Evolutionary conservation across 1,140 invertebrate genomes (phyloP).

Genomic region (Samia ricini): DNA sequence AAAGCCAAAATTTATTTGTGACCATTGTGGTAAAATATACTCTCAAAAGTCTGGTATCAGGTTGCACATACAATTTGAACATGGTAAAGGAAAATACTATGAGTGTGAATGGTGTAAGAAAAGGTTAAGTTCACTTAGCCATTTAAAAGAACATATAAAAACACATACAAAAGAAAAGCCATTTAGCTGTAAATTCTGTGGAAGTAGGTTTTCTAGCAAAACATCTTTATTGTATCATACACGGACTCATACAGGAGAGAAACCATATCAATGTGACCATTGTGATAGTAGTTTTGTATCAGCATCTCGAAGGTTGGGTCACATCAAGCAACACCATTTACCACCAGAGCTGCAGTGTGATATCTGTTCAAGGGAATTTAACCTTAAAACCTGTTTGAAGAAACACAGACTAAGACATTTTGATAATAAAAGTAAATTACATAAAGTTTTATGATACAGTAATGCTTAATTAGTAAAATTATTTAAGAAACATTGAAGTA

Average conservation of each 20-base stretch:
- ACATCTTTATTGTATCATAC: slow-evolving; percentile 67
- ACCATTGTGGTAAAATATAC: slow-evolving; percentile 64
- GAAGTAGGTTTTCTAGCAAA: slow-evolving; percentile 62
- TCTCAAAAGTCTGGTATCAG: slow-evolving; percentile 58
- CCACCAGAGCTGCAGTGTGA: slow-evolving; percentile 22
- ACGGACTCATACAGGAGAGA: slow-evolving; percentile 70
- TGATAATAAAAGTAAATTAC: slow-evolving; percentile 22
- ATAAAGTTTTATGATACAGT: background rate
- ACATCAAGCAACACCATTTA: slow-evolving; percentile 39
- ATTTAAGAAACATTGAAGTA: too few species aligned
- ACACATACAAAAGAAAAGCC: slow-evolving; percentile 72
- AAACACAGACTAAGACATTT: slow-evolving; percentile 28
- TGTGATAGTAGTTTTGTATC: slow-evolving; percentile 56
- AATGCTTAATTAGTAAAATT: too few species aligned
- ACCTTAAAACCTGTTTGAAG: slow-evolving; percentile 7
- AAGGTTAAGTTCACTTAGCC: slow-evolving; percentile 55
- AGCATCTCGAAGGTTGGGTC: slow-evolving; percentile 52
- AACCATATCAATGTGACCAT: slow-evolving; percentile 64
- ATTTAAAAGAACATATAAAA: slow-evolving; percentile 63
- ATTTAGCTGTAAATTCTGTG: slow-evolving; percentile 59
- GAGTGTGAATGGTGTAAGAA: slow-evolving; percentile 64
- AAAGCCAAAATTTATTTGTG: slow-evolving; percentile 52
- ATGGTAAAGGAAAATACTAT: slow-evolving; percentile 57
- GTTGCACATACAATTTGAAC: slow-evolving; percentile 64
- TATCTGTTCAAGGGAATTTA: slow-evolving; percentile 27